phyloP scores from a whole-genome alignment of 2,113 vertebrate genomes.

The Callithrix jacchus region DNA sequence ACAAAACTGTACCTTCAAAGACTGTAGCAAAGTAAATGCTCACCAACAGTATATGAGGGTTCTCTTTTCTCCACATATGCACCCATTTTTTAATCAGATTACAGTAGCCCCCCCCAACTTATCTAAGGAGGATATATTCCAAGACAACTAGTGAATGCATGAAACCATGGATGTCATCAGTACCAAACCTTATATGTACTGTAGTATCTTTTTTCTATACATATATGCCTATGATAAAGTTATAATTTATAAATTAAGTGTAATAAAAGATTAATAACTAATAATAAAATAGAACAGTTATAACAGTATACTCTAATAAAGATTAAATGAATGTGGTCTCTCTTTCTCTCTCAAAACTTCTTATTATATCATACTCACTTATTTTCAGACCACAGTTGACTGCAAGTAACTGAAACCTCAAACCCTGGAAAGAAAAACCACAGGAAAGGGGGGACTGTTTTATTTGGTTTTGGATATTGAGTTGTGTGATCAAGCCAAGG shows the following conservation, averaged over 20 bases:
- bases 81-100: neutral
- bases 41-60: neutral
- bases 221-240: neutral
- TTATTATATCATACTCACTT: neutral
- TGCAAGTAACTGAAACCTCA: neutral
- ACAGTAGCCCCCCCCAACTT: neutral
- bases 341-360: neutral
- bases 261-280: neutral
- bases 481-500: neutral
- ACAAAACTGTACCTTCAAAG: neutral
- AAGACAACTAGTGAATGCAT: neutral
- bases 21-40: neutral
- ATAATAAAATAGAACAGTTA: neutral
- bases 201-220: neutral
- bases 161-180: neutral
- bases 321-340: neutral
- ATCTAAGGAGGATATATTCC: neutral
- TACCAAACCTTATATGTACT: neutral
- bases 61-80: neutral
- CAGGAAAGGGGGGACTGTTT: neutral
- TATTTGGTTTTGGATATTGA: neutral
- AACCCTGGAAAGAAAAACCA: neutral
- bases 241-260: neutral
- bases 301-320: neutral
- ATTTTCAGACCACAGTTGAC: neutral